Base-by-base conservation (phyloP, 2,797 vertebrate genomes). In the Prunella strophiata region DNA sequence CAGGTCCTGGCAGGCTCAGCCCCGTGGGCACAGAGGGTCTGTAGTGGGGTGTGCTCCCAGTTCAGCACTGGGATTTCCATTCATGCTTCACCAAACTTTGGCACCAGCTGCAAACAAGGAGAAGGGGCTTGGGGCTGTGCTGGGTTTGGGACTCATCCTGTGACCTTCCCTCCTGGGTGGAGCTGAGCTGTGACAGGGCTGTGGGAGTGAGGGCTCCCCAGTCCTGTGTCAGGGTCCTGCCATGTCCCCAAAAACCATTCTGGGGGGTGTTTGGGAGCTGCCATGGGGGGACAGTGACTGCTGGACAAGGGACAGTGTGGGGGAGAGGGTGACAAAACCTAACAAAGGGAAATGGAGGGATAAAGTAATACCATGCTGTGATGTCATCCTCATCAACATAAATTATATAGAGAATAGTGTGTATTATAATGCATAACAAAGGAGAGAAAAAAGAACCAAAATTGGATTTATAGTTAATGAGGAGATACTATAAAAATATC, bases 401-500 rank as follows among this genome's bases (percentile, higher is more conserved):
- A 97, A 94, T 88, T 78, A 90, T 96, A 84, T 93, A 96, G 93
- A 95, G 83, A 96, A 91, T 89, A 94, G 92, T 75, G 30, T 92
- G 95, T 94, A 91, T 94, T 96, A 92, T 97, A 96, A 97, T 93
- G 57, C 94, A 22, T 78, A 70, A 95, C 74, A 38, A 57, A 85
- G 79, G 74, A 57, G 71, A 85, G 38, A 55, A 89, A 45, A 89
- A 94, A 91, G 84, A 95, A 97, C 91, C 93, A 91, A 97, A 94
- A 97, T 97, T 93, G 96, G 97, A 95, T 96, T 97, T 97, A 96
- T 97, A 97, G 96, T 97, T 96, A 95, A 96, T 75, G 96, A 92
- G 96, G 95, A 95, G 96, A 94, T 95, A 93, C 93, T 95, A 96
- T 96, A 94, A 95, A 94, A 96, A 91, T 90, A 85, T 95, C 95